Base-by-base conservation (phyloP, 2,113 vertebrate species). In the Synodontis membranacea region DNA sequence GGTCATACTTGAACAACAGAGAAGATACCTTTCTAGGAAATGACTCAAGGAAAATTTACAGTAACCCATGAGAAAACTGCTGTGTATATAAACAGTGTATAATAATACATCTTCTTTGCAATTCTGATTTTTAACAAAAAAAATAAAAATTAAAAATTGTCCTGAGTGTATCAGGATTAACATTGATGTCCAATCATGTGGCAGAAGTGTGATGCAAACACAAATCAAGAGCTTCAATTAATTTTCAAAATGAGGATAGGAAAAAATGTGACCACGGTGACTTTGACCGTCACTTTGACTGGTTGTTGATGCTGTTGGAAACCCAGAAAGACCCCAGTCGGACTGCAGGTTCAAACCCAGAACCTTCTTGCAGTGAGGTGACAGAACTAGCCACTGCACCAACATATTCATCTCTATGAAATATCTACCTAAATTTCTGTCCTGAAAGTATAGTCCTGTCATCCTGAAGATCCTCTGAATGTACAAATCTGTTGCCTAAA, bases 1-100 rank as follows among this genome's bases (percentile, higher is more conserved):
- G 31, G 31, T 79, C 75, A 52, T 31, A 76, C 48, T 52, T 52
- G 25, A 82, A 17, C 31, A 21, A 60, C 60, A 19, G 58, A n/a
- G 19, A 64, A 46, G 81, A 66, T 48, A 9, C 44, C 44, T 34
- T 83, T 83, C 81, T 68, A 64, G 44, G 60, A 83, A 68, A 83
- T 83, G 9, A 68, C 21, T 70, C 1, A 80, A 25, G 52, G 52
- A 80, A 80, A 58, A 54, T n/a, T 79, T 79, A 15, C 34, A 23
- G 21, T 80, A 58, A 56, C 78, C 52, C 50, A 56, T 39, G 21
- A 56, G 10, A 28, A 58, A 34, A 37, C 50, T 39, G 9, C n/a
- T n/a, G n/a, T n/a, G n/a, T n/a, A n/a, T n/a, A n/a, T n/a, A n/a
- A 80, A 37, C 25, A 8, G 6, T 23, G 8, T 23, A 25, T 78